phyloP scores from a whole-genome alignment of 1,140 invertebrate genomes.

The Rhyzopertha dominica region DNA sequence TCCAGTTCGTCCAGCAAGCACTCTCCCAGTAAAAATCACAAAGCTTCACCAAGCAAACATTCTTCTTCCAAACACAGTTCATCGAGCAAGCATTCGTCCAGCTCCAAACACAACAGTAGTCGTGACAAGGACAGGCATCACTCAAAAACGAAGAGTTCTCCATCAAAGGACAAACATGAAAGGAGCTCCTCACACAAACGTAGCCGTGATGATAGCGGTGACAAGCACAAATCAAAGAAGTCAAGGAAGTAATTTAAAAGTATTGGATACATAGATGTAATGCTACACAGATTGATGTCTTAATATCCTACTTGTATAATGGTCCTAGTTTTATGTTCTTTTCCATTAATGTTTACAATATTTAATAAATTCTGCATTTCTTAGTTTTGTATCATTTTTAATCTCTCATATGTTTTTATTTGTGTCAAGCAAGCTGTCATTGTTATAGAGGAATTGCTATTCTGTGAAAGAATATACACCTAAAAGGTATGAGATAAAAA shows the following conservation, averaged over 20 bases:
- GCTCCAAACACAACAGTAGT: constrained; percentile 47
- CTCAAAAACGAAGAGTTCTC: constrained; percentile 38
- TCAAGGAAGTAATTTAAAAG: constrained; percentile 51
- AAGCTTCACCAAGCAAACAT: constrained; percentile 38
- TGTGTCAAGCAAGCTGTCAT: no score
- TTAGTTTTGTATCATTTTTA: no score
- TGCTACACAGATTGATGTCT: no score
- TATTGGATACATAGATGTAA: no score
- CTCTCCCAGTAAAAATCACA: constrained; percentile 16
- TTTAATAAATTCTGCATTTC: no score
- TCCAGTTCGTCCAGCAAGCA: constrained; percentile 50
- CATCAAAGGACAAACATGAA: constrained; percentile 35
- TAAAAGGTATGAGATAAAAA: no score
- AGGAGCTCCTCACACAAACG: constrained; percentile 53
- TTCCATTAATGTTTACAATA: no score
- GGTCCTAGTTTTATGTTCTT: no score
- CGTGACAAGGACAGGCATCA: constrained; percentile 34
- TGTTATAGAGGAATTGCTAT: no score
- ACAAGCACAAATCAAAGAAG: constrained; percentile 62
- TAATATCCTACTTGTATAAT: no score
- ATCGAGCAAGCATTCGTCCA: constrained; percentile 44
- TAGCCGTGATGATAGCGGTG: constrained; percentile 66
- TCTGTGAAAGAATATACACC: no score
- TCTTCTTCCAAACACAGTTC: constrained; percentile 30
- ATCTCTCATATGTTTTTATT: no score